Conservation (phyloP, 2,113 vertebrate species). For the Melanerpes aurifrons region DNA sequence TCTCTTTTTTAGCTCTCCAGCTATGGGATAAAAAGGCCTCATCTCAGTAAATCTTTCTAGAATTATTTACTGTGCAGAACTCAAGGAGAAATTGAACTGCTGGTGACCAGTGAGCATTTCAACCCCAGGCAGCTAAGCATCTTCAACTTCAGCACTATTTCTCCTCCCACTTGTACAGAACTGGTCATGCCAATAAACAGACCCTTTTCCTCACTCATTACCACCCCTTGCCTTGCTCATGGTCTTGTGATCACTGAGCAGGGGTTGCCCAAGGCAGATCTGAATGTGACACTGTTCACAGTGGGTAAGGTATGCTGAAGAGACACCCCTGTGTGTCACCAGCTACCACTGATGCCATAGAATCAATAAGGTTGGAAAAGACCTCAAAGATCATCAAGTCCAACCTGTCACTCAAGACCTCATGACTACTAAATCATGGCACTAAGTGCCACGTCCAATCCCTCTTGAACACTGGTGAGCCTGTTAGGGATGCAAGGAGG, state of each 20-base stretch:
- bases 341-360: background rate
- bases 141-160: background rate
- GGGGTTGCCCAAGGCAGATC: background rate
- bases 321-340: background rate
- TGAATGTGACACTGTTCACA: background rate
- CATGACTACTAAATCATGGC: too few species aligned
- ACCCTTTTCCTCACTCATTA: accelerated
- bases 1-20: background rate
- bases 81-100: background rate
- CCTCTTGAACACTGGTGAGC: background rate
- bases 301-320: background rate
- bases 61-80: background rate
- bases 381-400: too few species aligned
- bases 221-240: accelerated
- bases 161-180: background rate
- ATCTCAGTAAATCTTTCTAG: background rate
- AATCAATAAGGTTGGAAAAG: too few species aligned
- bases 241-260: background rate
- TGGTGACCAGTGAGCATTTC: background rate
- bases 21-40: accelerated
- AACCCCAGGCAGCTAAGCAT: background rate
- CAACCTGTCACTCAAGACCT: too few species aligned
- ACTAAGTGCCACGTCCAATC: too few species aligned
- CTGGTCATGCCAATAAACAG: background rate
- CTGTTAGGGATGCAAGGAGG: accelerated